Evolutionary conservation across 2,888 invertebrate genomes (phyloP).

Genomic region (Ceriagrion tenellum): DNA sequence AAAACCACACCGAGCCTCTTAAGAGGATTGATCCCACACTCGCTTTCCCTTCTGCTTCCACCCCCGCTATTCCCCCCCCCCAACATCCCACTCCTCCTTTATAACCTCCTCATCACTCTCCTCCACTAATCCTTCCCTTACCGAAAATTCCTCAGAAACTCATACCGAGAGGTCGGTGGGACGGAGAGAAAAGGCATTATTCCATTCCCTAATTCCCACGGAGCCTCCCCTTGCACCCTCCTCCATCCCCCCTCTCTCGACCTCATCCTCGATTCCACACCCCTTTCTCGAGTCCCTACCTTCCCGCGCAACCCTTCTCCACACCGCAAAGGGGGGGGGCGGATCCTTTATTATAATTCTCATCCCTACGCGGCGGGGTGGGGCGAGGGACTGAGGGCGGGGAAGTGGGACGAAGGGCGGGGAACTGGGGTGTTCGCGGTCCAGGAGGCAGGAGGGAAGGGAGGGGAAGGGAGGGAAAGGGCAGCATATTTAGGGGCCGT

Average conservation of each 20-base stretch:
- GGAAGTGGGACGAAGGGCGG: neutral
- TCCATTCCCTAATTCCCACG: constrained; percentile 55
- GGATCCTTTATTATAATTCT: constrained; percentile 68
- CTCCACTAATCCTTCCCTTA: constrained; percentile 68
- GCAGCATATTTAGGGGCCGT: neutral
- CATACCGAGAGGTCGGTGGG: constrained; percentile 62
- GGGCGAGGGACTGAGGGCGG: neutral
- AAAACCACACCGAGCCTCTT: constrained; percentile 58
- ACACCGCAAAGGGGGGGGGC: constrained; percentile 12
- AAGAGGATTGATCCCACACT: constrained; percentile 73
- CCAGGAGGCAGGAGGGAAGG: neutral
- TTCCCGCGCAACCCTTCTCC: neutral
- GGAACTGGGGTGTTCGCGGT: neutral
- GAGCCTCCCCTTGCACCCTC: constrained; percentile 28
- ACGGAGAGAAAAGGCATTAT: constrained; percentile 64
- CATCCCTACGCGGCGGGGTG: constrained; percentile 63
- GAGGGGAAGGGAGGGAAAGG: neutral
- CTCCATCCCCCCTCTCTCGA: constrained; percentile 13
- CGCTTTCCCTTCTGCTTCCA: constrained; percentile 66
- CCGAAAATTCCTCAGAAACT: constrained; percentile 65
- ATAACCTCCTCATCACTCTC: constrained; percentile 66
- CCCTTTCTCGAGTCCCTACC: neutral
- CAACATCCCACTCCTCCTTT: constrained; percentile 41
- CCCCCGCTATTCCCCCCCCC: constrained; percentile 62
- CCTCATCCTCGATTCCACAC: neutral